Conservation (phyloP, 2,113 vertebrate species). For the Sturnira hondurensis region DNA sequence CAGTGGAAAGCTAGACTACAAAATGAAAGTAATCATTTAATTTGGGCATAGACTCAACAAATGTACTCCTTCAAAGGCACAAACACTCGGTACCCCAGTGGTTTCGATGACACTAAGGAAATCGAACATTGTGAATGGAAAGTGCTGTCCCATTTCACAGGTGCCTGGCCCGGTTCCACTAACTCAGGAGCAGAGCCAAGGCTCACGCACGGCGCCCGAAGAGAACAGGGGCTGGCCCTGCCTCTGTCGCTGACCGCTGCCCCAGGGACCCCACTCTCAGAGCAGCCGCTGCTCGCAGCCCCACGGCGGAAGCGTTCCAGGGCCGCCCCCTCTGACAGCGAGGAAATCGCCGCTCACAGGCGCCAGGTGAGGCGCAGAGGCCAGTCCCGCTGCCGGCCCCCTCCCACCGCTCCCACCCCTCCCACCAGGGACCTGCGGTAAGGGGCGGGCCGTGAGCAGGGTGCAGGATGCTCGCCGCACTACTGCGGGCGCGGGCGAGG, state of each 20-base stretch:
- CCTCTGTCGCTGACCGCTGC: too few relatives aligned
- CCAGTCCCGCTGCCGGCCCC: too few relatives aligned
- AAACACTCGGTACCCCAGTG: neutral
- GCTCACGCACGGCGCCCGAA: neutral
- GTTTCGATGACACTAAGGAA: neutral
- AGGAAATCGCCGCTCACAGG: neutral
- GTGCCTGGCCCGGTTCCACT: neutral
- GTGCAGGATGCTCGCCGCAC: too few relatives aligned
- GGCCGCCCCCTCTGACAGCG: neutral
- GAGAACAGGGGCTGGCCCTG: neutral
- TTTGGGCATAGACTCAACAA: neutral
- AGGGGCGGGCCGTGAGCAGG: too few relatives aligned
- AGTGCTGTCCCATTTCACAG: neutral
- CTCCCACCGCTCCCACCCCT: too few relatives aligned
- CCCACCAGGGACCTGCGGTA: too few relatives aligned
- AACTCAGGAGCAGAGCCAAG: neutral
- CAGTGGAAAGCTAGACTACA: neutral
- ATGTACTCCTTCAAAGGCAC: neutral
- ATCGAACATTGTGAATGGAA: neutral
- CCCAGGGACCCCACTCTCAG: too few relatives aligned
- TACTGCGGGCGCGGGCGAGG: too few relatives aligned
- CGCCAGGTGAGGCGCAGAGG: too few relatives aligned
- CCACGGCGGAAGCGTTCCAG: neutral
- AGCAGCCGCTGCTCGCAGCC: too few relatives aligned
- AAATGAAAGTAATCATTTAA: neutral